Conservation (phyloP, 1,140 invertebrate species). For the Drosophila pseudoobscura region DNA sequence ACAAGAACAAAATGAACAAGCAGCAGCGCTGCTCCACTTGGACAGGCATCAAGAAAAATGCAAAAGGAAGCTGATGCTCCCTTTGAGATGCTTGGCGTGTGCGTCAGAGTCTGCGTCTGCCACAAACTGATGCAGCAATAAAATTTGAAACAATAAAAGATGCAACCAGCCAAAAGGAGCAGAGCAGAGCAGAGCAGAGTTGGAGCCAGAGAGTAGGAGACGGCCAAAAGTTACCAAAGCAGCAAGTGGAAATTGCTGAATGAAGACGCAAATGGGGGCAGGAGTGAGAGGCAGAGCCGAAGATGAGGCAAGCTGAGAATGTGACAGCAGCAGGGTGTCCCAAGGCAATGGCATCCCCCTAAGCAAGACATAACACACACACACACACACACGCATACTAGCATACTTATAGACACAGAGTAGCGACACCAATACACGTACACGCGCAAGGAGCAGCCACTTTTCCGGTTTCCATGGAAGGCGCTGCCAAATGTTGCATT, state of each 20-base stretch:
- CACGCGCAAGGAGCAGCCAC: slow-evolving; percentile 49
- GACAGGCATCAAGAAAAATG: slow-evolving; percentile 74
- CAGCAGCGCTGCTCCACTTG: slow-evolving; percentile 70
- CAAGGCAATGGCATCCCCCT: slow-evolving; percentile 12
- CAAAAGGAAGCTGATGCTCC: slow-evolving; percentile 44
- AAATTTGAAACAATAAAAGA: slow-evolving; percentile 80
- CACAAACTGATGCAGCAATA: slow-evolving; percentile 80
- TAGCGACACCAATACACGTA: slow-evolving; percentile 17
- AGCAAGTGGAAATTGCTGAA: slow-evolving; percentile 70
- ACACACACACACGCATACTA: slow-evolving; percentile 13
- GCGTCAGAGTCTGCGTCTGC: slow-evolving; percentile 47
- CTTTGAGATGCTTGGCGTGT: slow-evolving; percentile 6
- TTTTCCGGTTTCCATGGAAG: slow-evolving; percentile 69
- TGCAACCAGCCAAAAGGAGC: slow-evolving; percentile 37
- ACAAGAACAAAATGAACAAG: slow-evolving; percentile 22
- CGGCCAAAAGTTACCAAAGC: slow-evolving; percentile 46
- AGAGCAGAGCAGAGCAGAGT: not conserved
- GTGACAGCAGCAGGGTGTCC: slow-evolving; percentile 62
- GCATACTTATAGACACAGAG: slow-evolving; percentile 1
- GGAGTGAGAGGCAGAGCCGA: slow-evolving; percentile 34
- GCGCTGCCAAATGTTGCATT: slow-evolving; percentile 80
- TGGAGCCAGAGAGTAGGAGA: slow-evolving; percentile 30
- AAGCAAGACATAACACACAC: slow-evolving; percentile 43
- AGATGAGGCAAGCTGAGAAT: slow-evolving; percentile 34
- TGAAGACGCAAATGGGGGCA: slow-evolving; percentile 40